Conservation (phyloP, 2,113 vertebrate genomes). For the Nesoenas mayeri region DNA sequence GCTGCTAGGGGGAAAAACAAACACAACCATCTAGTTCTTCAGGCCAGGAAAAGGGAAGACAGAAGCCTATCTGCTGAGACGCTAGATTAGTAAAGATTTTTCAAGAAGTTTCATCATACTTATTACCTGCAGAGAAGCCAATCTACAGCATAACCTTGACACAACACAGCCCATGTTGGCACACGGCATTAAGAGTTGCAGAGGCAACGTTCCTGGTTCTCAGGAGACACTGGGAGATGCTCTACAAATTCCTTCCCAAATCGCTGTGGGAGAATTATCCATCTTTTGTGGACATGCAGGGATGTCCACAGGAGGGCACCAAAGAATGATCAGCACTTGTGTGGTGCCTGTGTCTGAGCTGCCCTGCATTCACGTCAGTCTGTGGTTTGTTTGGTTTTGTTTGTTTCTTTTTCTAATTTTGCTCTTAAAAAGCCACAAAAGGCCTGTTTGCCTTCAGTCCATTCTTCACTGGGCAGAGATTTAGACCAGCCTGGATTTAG, state of each 20-base stretch:
- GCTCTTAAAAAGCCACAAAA: not conserved
- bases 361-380: not conserved
- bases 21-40: not conserved
- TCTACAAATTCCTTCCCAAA: not conserved
- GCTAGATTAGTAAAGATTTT: not conserved
- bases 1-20: not conserved
- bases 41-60: not conserved
- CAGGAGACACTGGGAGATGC: not conserved
- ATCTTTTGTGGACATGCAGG: not conserved
- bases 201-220: not conserved
- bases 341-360: not conserved
- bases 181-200: not conserved
- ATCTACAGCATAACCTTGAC: not conserved
- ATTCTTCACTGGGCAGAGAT: not conserved
- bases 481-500: not conserved
- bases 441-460: not conserved
- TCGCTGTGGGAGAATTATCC: not conserved
- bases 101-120: not conserved
- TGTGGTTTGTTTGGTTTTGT: not conserved
- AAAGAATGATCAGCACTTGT: not conserved
- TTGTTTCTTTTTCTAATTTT: not conserved
- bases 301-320: not conserved
- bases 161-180: rapidly evolving
- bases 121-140: not conserved
- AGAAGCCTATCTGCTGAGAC: not conserved